Evolutionary conservation across 2,797 vertebrate genomes (phyloP).

Genomic region (Austrolebias charrua): DNA sequence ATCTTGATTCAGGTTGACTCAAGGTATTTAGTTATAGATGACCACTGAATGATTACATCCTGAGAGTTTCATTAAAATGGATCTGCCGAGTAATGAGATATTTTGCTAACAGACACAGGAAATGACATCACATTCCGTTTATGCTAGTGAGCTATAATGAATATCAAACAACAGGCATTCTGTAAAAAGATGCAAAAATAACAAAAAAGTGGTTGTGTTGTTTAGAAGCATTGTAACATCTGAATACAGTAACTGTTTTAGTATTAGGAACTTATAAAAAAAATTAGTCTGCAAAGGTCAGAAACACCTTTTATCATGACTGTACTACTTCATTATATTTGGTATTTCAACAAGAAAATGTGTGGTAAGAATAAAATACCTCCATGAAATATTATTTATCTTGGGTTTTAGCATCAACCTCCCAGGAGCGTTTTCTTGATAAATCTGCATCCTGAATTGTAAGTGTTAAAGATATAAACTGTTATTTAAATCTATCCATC

Average conservation of each 20-base stretch:
- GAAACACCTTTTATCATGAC: constrained; percentile 26
- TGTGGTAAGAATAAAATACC: constrained; percentile 6
- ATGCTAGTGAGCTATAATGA: too few relatives aligned
- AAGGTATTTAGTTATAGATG: too few relatives aligned
- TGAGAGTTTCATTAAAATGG: too few relatives aligned
- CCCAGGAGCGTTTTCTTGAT: constrained; percentile 40
- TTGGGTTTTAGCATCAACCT: background rate
- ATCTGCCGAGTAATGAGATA: too few relatives aligned
- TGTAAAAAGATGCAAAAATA: constrained; percentile 23
- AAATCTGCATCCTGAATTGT: constrained; percentile 12
- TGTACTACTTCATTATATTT: constrained; percentile 26
- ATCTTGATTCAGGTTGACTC: too few relatives aligned
- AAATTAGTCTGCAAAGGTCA: constrained; percentile 6
- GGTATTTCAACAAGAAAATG: constrained; percentile 26
- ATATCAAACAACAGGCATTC: constrained; percentile 14
- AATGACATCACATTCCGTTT: too few relatives aligned
- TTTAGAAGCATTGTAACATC: constrained; percentile 22
- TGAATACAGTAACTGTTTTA: constrained; percentile 9
- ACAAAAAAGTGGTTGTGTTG: constrained; percentile 8
- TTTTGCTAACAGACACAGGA: too few relatives aligned
- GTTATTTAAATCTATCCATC: background rate
- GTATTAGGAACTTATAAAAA: background rate
- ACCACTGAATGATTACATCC: too few relatives aligned
- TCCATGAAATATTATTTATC: constrained; percentile 24
- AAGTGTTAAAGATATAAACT: constrained; percentile 25